A percentile compares a stretch with the other conserved stretches of the same genome.
These are phyloP conservation scores for Pyrrhosoma nymphula DNA, from an alignment of 2,888 invertebrate species.

Conservation along the genomic window DNA sequence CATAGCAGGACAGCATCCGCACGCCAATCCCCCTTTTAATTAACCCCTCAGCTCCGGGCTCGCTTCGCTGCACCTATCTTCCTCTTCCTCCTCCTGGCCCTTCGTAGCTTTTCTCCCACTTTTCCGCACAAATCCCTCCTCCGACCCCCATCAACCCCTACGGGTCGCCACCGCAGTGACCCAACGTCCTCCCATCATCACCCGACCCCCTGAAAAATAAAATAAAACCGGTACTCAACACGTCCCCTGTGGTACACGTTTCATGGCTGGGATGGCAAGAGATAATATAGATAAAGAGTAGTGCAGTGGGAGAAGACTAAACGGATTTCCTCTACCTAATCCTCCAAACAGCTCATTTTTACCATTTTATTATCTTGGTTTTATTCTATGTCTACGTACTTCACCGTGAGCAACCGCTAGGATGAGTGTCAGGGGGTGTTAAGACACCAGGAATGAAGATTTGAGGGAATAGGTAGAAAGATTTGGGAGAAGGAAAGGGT, in stretches of 20 bases:
- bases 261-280: neutral
- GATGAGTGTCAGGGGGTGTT: too few species aligned
- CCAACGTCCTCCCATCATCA: neutral
- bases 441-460: too few species aligned
- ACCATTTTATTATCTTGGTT: neutral
- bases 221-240: neutral
- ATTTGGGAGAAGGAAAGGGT: too few species aligned
- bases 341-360: neutral
- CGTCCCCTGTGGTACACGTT: conserved; percentile 28
- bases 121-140: neutral
- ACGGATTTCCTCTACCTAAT: neutral
- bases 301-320: neutral
- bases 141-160: neutral
- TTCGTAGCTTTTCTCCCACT: neutral
- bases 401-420: too few species aligned
- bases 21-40: conserved; percentile 56
- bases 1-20: conserved; percentile 41
- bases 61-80: neutral
- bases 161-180: neutral
- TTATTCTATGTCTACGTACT: neutral
- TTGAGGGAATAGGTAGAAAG: too few species aligned
- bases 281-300: neutral
- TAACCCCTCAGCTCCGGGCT: conserved; percentile 45
- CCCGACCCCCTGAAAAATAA: neutral
- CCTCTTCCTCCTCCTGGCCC: neutral